Base-by-base conservation (phyloP, 1,140 invertebrate species). In the Leptopilina clavipes region DNA sequence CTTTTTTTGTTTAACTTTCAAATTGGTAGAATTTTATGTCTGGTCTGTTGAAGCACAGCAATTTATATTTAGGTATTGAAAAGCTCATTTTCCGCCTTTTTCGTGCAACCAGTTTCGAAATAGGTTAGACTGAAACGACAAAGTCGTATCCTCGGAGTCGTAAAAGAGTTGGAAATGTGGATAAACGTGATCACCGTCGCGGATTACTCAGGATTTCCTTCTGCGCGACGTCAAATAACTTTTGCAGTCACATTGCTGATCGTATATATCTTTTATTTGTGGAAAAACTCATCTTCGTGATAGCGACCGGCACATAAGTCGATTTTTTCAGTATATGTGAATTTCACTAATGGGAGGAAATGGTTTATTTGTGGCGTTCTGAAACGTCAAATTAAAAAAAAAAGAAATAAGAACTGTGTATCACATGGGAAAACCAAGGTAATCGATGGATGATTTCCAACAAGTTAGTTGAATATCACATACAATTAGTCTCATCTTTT, bases 261-360 rank as follows among this genome's bases (percentile, higher is more conserved):
- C 18, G 56, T 25, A 59, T 56, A 56, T 40, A 40, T 40, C 37
- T 59, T 86, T 86, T 86, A 86, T 86, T 83, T 84, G 86, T 80
- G 82, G 84, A 87, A 84, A 81, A 81, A 84, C 81, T 88, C 85
- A 87, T 88, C 86, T 83, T 84, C 78, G 74, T 79, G 83, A 84
- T 83, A 83, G 83, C 86, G 85, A 86, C 85, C 80, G 45, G 72
- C 76, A 81, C 85, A 88, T 85, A 84, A 84, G 83, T 83, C 80
- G 73, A 85, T 85, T 85, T 86, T 85, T 80, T 83, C 81, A 81
- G 80, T 80, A 2, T 31, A 31, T 31, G 5, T 31, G 80, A 82
- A 75, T 22, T 75, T 86, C 86, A 86, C 87, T 88, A 87, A 84
- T 85, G 76, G 82, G 74, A 84, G 82, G 81, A 83, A 84, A 85